Conservation (phyloP, 1,140 invertebrate genomes). For the Diachasmimorpha longicaudata region DNA sequence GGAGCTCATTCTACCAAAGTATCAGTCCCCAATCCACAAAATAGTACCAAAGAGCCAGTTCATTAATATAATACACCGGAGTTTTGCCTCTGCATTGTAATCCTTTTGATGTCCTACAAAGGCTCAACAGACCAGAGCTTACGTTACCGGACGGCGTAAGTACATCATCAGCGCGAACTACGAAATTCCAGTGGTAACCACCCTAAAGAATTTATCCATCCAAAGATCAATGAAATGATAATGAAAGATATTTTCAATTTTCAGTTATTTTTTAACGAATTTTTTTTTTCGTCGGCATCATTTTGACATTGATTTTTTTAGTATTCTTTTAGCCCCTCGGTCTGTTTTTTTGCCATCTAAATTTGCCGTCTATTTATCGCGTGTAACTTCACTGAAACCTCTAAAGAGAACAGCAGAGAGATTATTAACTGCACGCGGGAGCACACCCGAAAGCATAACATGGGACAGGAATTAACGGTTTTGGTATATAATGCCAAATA, state of each 20-base stretch:
- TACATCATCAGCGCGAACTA: neutral
- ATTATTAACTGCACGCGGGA: constrained; percentile 36
- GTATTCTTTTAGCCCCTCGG: neutral
- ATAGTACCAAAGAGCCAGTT: constrained; percentile 1
- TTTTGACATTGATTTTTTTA: too few relatives aligned
- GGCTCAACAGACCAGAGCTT: constrained; percentile 37
- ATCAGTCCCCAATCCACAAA: constrained; percentile 25
- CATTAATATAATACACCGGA: constrained; percentile 24
- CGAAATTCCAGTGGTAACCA: neutral
- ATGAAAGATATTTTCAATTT: too few relatives aligned
- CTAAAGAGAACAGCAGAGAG: constrained; percentile 1
- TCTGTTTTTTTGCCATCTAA: constrained; percentile 15
- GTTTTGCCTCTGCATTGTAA: constrained; percentile 39
- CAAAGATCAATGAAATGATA: neutral
- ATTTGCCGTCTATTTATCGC: constrained; percentile 32
- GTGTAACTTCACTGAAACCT: constrained; percentile 25
- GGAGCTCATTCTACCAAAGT: constrained; percentile 19
- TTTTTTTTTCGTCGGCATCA: too few relatives aligned
- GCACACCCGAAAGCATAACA: constrained; percentile 22
- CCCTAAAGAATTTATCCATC: neutral
- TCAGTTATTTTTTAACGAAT: too few relatives aligned
- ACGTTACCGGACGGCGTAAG: constrained; percentile 27
- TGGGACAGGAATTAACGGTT: constrained; percentile 27
- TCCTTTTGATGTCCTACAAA: constrained; percentile 51
- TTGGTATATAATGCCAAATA: constrained; percentile 19